phyloP scores from a whole-genome alignment of 1,140 invertebrate species.

The Ips typographus region DNA sequence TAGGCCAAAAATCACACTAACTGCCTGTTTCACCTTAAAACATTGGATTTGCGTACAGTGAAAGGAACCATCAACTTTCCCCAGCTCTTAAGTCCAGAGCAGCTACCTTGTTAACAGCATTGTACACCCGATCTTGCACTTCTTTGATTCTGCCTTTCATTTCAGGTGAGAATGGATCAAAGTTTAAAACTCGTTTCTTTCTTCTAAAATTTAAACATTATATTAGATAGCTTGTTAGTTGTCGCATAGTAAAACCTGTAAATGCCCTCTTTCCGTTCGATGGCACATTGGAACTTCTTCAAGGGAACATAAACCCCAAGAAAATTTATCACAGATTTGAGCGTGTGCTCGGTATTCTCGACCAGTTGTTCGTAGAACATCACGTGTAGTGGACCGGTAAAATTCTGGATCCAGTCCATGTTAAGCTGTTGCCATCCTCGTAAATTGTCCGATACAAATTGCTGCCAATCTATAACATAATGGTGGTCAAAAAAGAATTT shows the following conservation, averaged over 20 bases:
- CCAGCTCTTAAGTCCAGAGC: slow-evolving; percentile 40
- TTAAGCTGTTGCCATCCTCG: slow-evolving; percentile 67
- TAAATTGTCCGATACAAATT: slow-evolving; percentile 69
- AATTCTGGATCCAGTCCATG: slow-evolving; percentile 68
- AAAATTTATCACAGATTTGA: slow-evolving; percentile 63
- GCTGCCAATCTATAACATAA: slow-evolving; percentile 64
- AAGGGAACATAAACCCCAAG: slow-evolving; percentile 58
- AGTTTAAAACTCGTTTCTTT: slow-evolving; percentile 63
- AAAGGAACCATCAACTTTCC: slow-evolving; percentile 27
- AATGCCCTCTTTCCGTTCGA: slow-evolving; percentile 67
- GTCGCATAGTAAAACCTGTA: slow-evolving; percentile 61
- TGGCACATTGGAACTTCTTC: slow-evolving; percentile 60
- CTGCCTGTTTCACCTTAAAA: too few species aligned
- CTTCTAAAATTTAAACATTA: slow-evolving; percentile 52
- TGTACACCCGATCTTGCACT: slow-evolving; percentile 55
- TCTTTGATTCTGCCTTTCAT: slow-evolving; percentile 59
- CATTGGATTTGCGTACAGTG: too few species aligned
- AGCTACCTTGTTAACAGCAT: slow-evolving; percentile 50
- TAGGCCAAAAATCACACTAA: too few species aligned
- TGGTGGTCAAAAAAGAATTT: too few species aligned
- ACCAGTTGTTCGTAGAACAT: slow-evolving; percentile 73
- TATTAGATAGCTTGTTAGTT: slow-evolving; percentile 1
- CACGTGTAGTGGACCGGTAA: slow-evolving; percentile 67
- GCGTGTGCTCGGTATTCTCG: slow-evolving; percentile 59
- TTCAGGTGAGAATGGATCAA: slow-evolving; percentile 66